phyloP scores from a whole-genome alignment of 2,797 vertebrate genomes.

The Sarcophilus harrisii region DNA sequence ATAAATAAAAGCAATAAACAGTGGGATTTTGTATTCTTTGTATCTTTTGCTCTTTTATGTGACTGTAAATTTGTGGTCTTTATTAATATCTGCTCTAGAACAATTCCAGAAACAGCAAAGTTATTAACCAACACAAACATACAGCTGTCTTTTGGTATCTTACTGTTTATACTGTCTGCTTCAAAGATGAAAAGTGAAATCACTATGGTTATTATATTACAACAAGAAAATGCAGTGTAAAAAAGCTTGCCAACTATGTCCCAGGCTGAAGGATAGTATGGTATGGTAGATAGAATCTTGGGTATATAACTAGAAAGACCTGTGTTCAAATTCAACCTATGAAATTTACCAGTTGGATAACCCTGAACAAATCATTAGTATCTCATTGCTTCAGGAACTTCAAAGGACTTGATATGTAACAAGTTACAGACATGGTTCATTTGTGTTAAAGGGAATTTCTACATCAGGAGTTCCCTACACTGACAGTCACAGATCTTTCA shows the following conservation, averaged over 20 bases:
- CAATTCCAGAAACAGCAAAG: constrained; percentile 64
- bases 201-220: background rate
- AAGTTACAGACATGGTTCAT: background rate
- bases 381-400: background rate
- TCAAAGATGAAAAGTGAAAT: constrained; percentile 57
- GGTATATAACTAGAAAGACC: background rate
- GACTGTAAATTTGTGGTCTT: constrained; percentile 30
- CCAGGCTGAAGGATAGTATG: background rate
- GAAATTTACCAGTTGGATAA: background rate
- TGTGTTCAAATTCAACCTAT: background rate
- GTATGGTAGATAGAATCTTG: background rate
- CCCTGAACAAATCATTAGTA: background rate
- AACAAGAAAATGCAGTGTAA: background rate
- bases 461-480: background rate
- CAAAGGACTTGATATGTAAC: background rate
- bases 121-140: constrained; percentile 41
- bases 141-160: background rate
- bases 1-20: background rate
- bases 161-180: constrained; percentile 64
- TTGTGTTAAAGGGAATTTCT: background rate
- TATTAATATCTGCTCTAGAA: constrained; percentile 51
- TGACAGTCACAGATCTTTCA: background rate
- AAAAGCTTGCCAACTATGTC: background rate
- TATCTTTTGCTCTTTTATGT: background rate
- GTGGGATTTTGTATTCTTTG: background rate